Conservation (phyloP, 37 sponge, comb jelly and placozoan genomes). For the Cladorhizidae sp. region DNA sequence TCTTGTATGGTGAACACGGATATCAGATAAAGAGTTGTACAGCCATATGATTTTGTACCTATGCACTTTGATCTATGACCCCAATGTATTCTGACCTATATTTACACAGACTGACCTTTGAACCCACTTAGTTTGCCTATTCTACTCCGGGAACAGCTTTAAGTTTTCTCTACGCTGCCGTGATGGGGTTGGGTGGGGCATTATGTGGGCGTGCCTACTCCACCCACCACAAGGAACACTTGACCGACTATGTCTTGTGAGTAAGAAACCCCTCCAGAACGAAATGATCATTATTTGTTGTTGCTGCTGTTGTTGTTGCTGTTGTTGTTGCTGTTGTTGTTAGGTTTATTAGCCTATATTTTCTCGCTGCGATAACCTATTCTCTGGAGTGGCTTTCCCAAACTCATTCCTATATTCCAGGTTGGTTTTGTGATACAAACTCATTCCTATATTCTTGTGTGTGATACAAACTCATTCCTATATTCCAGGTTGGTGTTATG, state of each 20-base stretch:
- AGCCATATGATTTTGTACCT: too few species aligned
- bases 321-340: not conserved
- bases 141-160: conserved; percentile 9
- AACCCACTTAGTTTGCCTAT: conserved; percentile 10
- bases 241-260: conserved; percentile 18
- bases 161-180: conserved; percentile 17
- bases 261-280: not conserved
- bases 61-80: too few species aligned
- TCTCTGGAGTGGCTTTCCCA: not conserved
- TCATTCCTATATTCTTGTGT: too few species aligned
- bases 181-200: conserved; percentile 14
- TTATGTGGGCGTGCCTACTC: conserved; percentile 28
- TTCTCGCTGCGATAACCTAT: not conserved
- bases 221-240: not conserved
- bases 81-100: not conserved
- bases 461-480: too few species aligned
- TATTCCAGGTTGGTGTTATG: too few species aligned
- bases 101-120: not conserved
- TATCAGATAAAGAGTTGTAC: too few species aligned
- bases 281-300: not conserved
- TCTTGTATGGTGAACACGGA: too few species aligned
- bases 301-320: too few species aligned
- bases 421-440: not conserved
- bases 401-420: conserved; percentile 5
- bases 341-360: not conserved